phyloP scores from a whole-genome alignment of 2,113 vertebrate genomes.

The Rhabdomys dilectus region DNA sequence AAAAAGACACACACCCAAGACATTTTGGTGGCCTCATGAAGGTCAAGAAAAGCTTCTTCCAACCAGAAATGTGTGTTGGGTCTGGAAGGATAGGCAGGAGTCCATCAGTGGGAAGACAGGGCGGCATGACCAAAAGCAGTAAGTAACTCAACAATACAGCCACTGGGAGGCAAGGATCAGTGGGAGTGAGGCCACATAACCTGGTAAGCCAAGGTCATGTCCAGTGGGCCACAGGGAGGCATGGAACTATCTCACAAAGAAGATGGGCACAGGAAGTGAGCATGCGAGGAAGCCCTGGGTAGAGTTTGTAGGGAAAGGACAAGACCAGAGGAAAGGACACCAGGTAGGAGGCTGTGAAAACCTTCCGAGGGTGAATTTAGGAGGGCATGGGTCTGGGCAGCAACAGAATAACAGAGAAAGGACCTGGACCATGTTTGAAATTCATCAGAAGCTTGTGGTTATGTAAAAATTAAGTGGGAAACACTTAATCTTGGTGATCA shows the following conservation, averaged over 20 bases:
- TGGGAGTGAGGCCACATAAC: background rate
- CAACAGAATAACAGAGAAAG: background rate
- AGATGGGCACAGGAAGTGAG: background rate
- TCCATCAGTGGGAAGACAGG: background rate
- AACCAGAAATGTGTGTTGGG: background rate
- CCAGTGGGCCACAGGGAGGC: background rate
- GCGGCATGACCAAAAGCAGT: background rate
- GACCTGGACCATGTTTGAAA: background rate
- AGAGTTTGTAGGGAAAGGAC: background rate
- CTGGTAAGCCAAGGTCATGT: background rate
- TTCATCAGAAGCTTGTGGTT: background rate
- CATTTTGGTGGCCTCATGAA: background rate
- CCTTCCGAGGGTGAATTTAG: background rate
- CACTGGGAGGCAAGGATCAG: background rate
- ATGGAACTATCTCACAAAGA: background rate
- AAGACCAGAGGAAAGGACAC: background rate
- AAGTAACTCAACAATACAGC: background rate
- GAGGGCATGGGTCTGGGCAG: background rate
- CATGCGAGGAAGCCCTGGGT: background rate
- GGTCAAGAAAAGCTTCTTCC: background rate
- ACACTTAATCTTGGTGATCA: background rate
- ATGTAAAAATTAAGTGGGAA: background rate
- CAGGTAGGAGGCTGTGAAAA: background rate
- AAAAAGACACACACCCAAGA: conserved; percentile 9
- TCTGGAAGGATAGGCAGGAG: background rate